Base-by-base conservation (phyloP, 2,113 vertebrate species). In the Anolis carolinensis region DNA sequence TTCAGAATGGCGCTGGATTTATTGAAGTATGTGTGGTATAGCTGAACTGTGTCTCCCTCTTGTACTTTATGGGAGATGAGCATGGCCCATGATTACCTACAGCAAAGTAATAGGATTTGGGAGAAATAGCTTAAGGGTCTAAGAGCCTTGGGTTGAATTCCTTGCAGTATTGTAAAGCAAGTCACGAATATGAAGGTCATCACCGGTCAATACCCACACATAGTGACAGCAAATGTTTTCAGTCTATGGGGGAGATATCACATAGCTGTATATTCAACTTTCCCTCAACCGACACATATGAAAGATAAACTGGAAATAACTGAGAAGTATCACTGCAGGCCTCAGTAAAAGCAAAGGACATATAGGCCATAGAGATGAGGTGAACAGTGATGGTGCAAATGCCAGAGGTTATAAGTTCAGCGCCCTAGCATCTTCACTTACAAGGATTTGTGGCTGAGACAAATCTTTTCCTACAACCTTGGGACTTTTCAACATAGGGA, bases 31-130 rank as follows among this genome's bases (percentile, higher is more conserved):
- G 81, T 4, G 30, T 48, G 50, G 7, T 77, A 6, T 77, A 1
- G 67, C 2, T 14, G 25, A 23, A 1, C 67, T 25, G 2, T 0
- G 10, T 4, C 0, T 0, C 2, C 2, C 2, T 1, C 27, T 30
- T 1, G n/a, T 0, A 30, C 48, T 81, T 44, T 44, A 65, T 65
- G 34, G 39, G n/a, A 25, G 4, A 59, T 73, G 70, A 48, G 62
- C 71, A 16, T 77, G 82, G 27, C 7, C 32, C 79, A 30, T 55
- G 4, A 25, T 73, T 52, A 16, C 6, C 0, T 75, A 73, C 44
- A 90, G n/a, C 8, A 30, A 63, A 16, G 2, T 39, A 1, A 52
- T 62, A 23, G 39, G 39, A 32, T 11, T 72, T n/a, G 16, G 62
- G 63, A 75, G 62, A 74, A 90, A 63, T 1, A 39, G 18, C 23